phyloP scores from a whole-genome alignment of 2,888 invertebrate genomes.

The Tipula vernalis region DNA sequence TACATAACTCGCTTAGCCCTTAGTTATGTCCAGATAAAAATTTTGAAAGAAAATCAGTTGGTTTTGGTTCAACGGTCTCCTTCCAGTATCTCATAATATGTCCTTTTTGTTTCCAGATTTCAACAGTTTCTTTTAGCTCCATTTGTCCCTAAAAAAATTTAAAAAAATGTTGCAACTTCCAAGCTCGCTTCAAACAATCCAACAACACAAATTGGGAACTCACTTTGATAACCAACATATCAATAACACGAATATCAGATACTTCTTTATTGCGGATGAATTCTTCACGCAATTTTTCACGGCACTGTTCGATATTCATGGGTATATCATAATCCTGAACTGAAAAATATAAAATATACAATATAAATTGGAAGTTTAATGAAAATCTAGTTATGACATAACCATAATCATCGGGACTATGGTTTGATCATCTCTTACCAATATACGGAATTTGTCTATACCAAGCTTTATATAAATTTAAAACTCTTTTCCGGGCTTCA shows the following conservation, averaged over 20 bases:
- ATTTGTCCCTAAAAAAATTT: constrained; percentile 71
- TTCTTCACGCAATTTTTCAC: constrained; percentile 60
- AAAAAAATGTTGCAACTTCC: background rate
- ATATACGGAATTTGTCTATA: constrained; percentile 82
- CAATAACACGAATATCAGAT: constrained; percentile 76
- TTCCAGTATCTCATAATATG: constrained; percentile 82
- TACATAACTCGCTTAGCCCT: background rate
- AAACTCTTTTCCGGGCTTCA: constrained; percentile 71
- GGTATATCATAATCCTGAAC: constrained; percentile 78
- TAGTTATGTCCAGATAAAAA: constrained; percentile 52
- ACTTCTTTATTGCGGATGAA: constrained; percentile 67
- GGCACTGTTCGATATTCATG: constrained; percentile 53
- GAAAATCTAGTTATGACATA: constrained; percentile 15
- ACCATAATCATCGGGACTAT: background rate
- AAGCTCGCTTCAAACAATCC: background rate
- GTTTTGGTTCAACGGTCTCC: constrained; percentile 71
- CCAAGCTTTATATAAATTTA: constrained; percentile 89
- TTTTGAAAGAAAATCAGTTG: constrained; percentile 83
- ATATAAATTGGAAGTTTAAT: background rate
- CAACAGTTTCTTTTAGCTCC: constrained; percentile 78
- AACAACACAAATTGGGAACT: constrained; percentile 15
- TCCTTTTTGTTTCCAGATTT: constrained; percentile 80
- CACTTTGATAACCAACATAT: constrained; percentile 87
- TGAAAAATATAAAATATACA: constrained; percentile 34
- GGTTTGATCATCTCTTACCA: constrained; percentile 39